A percentile compares a stretch with the other conserved stretches of the same genome.
phyloP scores from a whole-genome alignment of 1,140 invertebrate species.

The Thrips palmi region DNA sequence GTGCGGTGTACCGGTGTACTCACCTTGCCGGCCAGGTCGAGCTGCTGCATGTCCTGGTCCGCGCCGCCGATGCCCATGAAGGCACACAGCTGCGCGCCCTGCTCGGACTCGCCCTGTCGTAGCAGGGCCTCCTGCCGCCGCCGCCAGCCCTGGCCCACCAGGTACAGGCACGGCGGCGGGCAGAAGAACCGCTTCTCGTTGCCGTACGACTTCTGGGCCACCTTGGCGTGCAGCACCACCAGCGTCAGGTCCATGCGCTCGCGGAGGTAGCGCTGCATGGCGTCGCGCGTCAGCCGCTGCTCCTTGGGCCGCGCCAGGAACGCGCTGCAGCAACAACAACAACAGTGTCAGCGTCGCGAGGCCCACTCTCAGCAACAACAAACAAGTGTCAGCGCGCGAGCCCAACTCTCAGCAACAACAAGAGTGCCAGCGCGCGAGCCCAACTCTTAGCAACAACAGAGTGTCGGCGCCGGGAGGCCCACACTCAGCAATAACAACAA shows the following conservation, averaged over 20 bases:
- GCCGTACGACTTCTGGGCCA: conserved; percentile 98
- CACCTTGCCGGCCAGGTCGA: conserved; percentile 74
- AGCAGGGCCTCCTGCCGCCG: conserved; percentile 80
- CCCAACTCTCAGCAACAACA: no score
- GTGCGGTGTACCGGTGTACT: no score
- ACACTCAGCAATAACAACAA: no score
- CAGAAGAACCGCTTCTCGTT: conserved; percentile 99
- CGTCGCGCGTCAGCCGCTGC: conserved; percentile 72
- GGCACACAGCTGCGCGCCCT: conserved; percentile 82
- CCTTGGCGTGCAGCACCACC: conserved; percentile 95
- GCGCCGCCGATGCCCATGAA: conserved; percentile 98
- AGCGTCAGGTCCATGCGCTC: conserved; percentile 91
- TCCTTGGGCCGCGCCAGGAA: no score
- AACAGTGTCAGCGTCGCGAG: no score
- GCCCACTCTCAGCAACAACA: no score
- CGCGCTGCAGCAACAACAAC: no score
- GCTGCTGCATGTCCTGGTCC: conserved; percentile 96
- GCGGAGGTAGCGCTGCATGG: conserved; percentile 88
- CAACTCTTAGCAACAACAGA: no score
- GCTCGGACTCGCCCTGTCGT: conserved; percentile 71
- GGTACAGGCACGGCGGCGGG: conserved; percentile 96
- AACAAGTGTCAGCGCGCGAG: no score
- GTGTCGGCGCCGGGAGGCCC: no score
- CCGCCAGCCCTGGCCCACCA: conserved; percentile 95
- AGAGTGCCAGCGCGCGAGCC: no score